Evolutionary conservation across 2,888 invertebrate species (phyloP).

Genomic region (Agrenia bidenticulata): DNA sequence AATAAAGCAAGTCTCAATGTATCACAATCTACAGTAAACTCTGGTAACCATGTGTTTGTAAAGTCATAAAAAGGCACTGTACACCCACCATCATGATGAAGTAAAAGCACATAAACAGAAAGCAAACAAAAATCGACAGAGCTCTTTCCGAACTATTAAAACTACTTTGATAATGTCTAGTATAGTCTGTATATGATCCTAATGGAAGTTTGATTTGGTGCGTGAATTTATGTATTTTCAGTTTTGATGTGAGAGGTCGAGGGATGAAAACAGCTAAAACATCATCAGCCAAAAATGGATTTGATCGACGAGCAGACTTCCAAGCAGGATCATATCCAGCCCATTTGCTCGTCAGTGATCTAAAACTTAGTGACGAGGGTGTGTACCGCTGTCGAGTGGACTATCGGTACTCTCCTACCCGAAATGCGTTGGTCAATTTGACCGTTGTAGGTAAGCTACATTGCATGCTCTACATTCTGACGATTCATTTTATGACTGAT

Average conservation of each 20-base stretch:
- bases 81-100: no score
- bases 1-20: no score
- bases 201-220: neutral
- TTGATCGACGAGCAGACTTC: conserved; percentile 64
- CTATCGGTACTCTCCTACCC: conserved; percentile 71
- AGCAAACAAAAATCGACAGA: no score
- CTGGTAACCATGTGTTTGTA: no score
- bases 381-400: conserved; percentile 69
- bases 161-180: no score
- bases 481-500: no score
- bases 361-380: conserved; percentile 66
- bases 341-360: conserved; percentile 63
- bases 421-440: conserved; percentile 72
- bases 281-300: conserved; percentile 63
- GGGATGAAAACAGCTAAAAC: conserved; percentile 62
- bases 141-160: no score
- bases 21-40: no score
- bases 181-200: no score
- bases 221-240: conserved; percentile 56
- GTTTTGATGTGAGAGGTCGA: conserved; percentile 64
- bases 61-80: no score
- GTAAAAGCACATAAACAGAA: no score
- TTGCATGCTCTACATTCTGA: neutral
- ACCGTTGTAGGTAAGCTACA: conserved; percentile 69
- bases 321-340: conserved; percentile 62